Conservation (phyloP, 2,797 vertebrate species). For the Paramormyrops hopkinsi region DNA sequence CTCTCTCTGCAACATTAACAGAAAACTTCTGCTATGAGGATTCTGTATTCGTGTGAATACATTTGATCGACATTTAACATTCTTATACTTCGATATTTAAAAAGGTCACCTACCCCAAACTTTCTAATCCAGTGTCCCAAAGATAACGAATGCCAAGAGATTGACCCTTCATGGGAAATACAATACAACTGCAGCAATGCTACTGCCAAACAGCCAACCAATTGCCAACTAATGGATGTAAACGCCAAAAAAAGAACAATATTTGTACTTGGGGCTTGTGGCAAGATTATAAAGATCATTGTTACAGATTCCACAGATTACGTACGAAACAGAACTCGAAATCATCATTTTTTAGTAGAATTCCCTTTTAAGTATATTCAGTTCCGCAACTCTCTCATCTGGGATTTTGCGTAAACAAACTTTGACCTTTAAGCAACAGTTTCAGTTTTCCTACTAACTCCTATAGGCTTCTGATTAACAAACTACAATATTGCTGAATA, state of each 20-base stretch:
- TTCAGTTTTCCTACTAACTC: neutral
- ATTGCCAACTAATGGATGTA: neutral
- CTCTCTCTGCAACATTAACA: neutral
- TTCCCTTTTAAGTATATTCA: neutral
- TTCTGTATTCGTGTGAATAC: neutral
- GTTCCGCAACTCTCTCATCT: neutral
- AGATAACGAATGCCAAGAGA: neutral
- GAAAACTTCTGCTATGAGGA: neutral
- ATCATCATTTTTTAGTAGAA: neutral
- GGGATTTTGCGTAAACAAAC: neutral
- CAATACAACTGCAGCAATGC: neutral
- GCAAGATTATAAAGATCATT: neutral
- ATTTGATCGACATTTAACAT: neutral
- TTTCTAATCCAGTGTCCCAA: neutral
- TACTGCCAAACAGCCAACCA: neutral
- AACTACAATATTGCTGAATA: neutral
- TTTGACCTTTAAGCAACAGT: neutral
- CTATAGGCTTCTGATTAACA: neutral
- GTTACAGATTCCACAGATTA: neutral
- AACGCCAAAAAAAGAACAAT: neutral
- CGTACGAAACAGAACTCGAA: neutral
- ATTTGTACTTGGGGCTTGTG: neutral
- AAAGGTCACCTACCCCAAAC: neutral
- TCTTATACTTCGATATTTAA: neutral
- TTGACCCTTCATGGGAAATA: neutral